These are phyloP conservation scores for Eueides isabella DNA, from an alignment of 1,140 invertebrate genomes.

Conservation along the genomic window DNA sequence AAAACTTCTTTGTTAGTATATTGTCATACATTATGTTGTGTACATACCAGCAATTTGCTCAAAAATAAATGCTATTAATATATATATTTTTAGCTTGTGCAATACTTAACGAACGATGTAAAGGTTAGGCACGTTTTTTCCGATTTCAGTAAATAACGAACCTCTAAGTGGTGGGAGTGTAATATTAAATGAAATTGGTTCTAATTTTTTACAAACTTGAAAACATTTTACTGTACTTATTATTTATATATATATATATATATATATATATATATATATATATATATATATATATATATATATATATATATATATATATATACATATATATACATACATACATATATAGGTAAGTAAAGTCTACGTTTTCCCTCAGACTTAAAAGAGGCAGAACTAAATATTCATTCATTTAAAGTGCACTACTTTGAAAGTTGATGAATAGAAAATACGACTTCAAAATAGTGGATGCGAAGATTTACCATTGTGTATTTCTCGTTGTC, in stretches of 20 bases:
- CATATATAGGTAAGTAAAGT: too few species aligned
- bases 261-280: too few species aligned
- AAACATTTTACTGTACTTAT: background rate
- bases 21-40: too few species aligned
- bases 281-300: too few species aligned
- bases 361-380: background rate
- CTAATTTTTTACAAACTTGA: background rate
- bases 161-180: background rate
- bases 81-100: background rate
- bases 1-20: too few species aligned
- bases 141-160: conserved; percentile 9
- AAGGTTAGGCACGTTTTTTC: conserved; percentile 5
- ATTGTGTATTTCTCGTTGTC: background rate
- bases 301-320: too few species aligned
- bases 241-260: too few species aligned
- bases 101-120: background rate
- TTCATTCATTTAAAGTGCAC: conserved; percentile 31
- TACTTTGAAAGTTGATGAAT: conserved; percentile 24
- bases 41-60: background rate
- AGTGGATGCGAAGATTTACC: background rate
- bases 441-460: conserved; percentile 20
- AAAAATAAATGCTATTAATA: background rate
- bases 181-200: background rate
- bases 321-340: too few species aligned
- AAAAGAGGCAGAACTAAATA: conserved; percentile 27